Evolutionary conservation across 1,140 invertebrate genomes (phyloP), one percentile per base, ranked within the genome.

Genomic region (Ephestia elutella): DNA sequence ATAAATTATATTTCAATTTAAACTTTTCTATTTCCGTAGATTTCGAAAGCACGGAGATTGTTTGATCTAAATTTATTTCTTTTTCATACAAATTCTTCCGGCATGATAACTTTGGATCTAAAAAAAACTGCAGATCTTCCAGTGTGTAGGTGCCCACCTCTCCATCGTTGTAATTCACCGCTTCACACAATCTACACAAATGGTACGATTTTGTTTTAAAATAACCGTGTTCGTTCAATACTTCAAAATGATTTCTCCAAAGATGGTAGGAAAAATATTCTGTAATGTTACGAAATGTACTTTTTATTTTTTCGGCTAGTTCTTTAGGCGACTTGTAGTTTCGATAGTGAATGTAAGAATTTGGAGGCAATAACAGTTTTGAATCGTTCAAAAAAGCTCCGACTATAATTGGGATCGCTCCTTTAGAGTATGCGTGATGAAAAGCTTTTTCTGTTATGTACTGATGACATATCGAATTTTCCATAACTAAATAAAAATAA

Each of bases 111-210:
- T 13, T 38, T 2, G 32, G 32, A 38, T 38, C 32, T 8, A 38
- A 38, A 38, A 38, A 38, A 9, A 2, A 10, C 11, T 2, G 8
- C 13, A 38, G 11, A 38, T 38, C 32, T 2, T 38, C 32, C 2
- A 38, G 11, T 7, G 32, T 38, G 11, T 38, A 38, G 2, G 11
- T 8, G 5, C 11, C 11, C 11, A 7, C 32, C 13, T 38, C 11
- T 20, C 60, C 65, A 11, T 80, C 68, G 68, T 91, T 92, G 69
- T 91, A 92, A 73, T 94, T 92, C 8, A 94, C 81, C 44, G 94
- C 92, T 66, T 95, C 92, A 75, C 95, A 96, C 17, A 96, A 76
- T 44, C 95, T 90, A 73, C 95, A 96, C 82, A 94, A 95, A 79
- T 96, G 95, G 59, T 89, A 89, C 0, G 93, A 94, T 0, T 69